Conservation (phyloP, 2,888 invertebrate genomes). For the Odontocolon sp. region DNA sequence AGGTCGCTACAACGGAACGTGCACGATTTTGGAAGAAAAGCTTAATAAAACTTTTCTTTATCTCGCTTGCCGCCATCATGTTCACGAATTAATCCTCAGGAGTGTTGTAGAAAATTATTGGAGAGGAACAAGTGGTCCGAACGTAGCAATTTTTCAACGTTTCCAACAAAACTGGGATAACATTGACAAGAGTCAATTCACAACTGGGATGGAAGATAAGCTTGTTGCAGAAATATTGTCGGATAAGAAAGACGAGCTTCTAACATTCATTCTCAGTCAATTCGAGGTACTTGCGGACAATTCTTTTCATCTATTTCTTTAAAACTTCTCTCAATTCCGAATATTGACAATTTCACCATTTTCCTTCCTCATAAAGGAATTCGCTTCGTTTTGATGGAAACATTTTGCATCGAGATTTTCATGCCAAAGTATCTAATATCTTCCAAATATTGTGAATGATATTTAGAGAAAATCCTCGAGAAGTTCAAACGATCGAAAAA, state of each 20-base stretch:
- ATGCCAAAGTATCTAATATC: too few relatives aligned
- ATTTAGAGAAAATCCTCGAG: too few relatives aligned
- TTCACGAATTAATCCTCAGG: conserved; percentile 24
- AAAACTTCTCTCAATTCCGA: too few relatives aligned
- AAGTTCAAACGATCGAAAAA: too few relatives aligned
- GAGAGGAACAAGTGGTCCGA: conserved; percentile 24
- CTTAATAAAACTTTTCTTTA: conserved; percentile 7
- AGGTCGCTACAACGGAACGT: conserved; percentile 6
- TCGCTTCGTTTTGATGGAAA: too few relatives aligned
- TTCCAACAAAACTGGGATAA: conserved; percentile 24
- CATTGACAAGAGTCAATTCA: conserved; percentile 4
- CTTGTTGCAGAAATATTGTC: conserved; percentile 12
- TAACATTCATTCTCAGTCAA: conserved; percentile 15
- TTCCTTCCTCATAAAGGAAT: not conserved
- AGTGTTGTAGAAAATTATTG: conserved; percentile 31
- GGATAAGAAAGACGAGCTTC: conserved; percentile 12
- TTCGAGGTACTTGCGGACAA: conserved; percentile 6
- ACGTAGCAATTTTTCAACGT: conserved; percentile 27
- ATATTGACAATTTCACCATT: not conserved
- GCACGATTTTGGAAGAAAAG: conserved; percentile 5
- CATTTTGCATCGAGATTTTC: too few relatives aligned
- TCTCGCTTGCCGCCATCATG: conserved; percentile 9
- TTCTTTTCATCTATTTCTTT: not conserved
- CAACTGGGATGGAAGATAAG: conserved; percentile 14
- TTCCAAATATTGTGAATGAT: too few relatives aligned